These are phyloP conservation scores for Heliconius congener DNA, from an alignment of 1,140 invertebrate genomes.

Conservation along the genomic window DNA sequence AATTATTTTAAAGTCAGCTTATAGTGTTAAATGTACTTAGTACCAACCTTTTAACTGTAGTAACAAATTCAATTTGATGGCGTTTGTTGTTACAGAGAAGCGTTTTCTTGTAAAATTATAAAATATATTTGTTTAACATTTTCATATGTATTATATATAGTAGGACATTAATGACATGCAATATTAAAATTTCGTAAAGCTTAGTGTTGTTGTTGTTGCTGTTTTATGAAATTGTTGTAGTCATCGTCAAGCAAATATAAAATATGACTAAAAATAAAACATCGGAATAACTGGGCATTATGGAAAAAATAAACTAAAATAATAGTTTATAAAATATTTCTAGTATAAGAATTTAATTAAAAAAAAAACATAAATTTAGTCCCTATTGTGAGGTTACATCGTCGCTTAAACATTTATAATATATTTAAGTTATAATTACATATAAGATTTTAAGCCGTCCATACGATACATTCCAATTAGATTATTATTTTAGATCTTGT, in stretches of 20 bases:
- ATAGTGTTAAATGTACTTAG: background rate
- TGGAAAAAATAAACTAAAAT: background rate
- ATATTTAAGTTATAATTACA: background rate
- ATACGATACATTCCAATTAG: constrained; percentile 63
- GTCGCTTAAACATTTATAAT: background rate
- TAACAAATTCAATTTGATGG: too few species aligned
- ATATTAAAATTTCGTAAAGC: too few species aligned
- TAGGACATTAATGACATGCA: too few species aligned
- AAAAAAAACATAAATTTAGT: background rate
- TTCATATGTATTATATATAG: too few species aligned
- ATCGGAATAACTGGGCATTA: background rate
- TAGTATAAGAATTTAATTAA: too few species aligned
- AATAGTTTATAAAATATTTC: background rate
- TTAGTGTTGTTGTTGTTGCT: too few species aligned
- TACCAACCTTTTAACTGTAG: background rate
- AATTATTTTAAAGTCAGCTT: background rate
- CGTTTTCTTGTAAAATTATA: too few species aligned
- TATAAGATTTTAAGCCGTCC: constrained; percentile 43
- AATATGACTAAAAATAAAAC: background rate
- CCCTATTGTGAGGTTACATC: too few species aligned
- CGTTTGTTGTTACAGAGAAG: too few species aligned
- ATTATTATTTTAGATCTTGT: background rate
- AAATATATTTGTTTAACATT: too few species aligned
- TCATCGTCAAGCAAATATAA: background rate
- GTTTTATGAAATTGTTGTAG: too few species aligned